phyloP scores from a whole-genome alignment of 2,113 vertebrate species.

The Trichechus manatus region DNA sequence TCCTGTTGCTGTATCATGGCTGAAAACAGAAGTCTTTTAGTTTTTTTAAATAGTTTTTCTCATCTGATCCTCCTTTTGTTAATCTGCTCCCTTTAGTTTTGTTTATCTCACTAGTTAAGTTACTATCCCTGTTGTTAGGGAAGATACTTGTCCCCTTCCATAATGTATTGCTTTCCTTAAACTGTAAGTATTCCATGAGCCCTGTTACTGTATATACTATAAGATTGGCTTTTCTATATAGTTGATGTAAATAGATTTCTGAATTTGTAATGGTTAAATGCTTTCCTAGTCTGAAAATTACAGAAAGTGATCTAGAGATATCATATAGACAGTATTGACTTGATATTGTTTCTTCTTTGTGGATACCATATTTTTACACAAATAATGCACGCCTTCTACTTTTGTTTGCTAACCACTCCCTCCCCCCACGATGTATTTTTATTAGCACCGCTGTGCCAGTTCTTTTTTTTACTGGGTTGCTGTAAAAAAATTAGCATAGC shows the following conservation, averaged over 20 bases:
- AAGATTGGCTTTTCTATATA: background rate
- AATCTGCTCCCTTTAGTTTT: background rate
- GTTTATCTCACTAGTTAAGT: background rate
- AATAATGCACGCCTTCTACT: too few species aligned
- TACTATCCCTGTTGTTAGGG: background rate
- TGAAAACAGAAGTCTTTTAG: background rate
- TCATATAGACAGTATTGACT: background rate
- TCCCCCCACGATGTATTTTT: too few species aligned
- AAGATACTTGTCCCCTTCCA: background rate
- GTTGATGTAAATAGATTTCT: constrained; percentile 15
- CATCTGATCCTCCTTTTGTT: background rate
- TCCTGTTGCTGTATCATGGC: background rate
- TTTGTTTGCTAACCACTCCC: too few species aligned
- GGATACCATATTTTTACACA: too few species aligned
- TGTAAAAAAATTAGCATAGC: too few species aligned
- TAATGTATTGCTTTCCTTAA: background rate
- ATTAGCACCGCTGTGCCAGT: too few species aligned
- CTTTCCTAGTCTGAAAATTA: background rate
- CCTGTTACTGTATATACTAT: background rate
- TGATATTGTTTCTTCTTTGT: background rate
- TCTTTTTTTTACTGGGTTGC: too few species aligned
- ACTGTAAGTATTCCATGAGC: background rate
- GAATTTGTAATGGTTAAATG: background rate
- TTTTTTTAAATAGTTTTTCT: background rate
- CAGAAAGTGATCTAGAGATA: background rate